Evolutionary conservation across 2,113 vertebrate species (phyloP).

Genomic region (Nycticebus coucang): DNA sequence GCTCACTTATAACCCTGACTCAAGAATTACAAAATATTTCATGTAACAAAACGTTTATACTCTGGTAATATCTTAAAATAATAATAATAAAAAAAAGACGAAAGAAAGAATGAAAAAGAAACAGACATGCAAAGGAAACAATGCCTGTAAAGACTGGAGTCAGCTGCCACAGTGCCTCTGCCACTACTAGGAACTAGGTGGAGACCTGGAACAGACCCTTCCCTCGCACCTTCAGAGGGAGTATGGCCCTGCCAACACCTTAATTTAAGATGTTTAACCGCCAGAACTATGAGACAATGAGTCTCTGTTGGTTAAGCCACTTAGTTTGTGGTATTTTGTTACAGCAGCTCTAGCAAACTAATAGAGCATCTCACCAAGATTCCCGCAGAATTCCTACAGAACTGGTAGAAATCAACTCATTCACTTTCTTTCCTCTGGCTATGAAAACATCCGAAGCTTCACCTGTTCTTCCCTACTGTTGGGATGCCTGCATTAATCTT

Average conservation of each 20-base stretch:
- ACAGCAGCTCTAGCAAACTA: neutral
- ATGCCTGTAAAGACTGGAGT: neutral
- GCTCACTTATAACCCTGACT: too few relatives aligned
- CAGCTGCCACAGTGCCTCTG: too few relatives aligned
- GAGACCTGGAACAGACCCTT: neutral
- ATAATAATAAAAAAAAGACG: too few relatives aligned
- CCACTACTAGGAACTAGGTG: neutral
- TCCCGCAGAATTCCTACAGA: neutral
- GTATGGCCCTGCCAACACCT: accelerated
- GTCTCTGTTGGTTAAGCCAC: neutral
- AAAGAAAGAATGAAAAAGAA: neutral
- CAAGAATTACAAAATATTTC: too few relatives aligned
- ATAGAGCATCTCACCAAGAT: neutral
- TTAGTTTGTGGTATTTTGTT: neutral
- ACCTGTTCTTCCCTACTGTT: neutral
- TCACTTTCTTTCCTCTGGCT: neutral
- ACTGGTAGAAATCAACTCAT: neutral
- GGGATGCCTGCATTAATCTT: neutral
- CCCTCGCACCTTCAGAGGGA: neutral
- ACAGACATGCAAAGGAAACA: neutral
- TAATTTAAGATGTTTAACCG: neutral
- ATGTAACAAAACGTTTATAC: too few relatives aligned
- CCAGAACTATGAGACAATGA: neutral
- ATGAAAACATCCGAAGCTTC: neutral
- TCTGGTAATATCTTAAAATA: too few relatives aligned